Conservation (phyloP, 2,113 vertebrate species). For the Ptilonorhynchus violaceus region DNA sequence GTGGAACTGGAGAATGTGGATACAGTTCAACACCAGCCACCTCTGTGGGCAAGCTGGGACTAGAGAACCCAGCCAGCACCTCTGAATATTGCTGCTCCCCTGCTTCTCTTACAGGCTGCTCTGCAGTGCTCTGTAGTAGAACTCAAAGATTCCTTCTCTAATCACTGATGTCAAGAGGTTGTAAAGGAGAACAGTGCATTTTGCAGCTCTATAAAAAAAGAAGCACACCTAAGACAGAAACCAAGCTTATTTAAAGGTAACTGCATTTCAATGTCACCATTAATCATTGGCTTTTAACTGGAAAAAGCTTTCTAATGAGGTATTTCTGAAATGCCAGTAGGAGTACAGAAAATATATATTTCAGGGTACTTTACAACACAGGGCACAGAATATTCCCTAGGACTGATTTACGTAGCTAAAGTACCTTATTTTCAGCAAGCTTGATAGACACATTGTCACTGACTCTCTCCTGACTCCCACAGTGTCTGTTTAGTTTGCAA, state of each 20-base stretch:
- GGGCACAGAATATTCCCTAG: conserved; percentile 21
- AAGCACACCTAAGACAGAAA: background rate
- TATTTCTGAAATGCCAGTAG: conserved; percentile 19
- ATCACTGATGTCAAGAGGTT: background rate
- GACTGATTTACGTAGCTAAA: conserved; percentile 34
- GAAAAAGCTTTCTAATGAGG: conserved; percentile 51
- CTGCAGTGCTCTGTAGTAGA: background rate
- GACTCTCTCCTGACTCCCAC: background rate
- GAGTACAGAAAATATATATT: background rate
- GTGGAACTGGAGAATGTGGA: background rate
- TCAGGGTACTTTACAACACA: background rate
- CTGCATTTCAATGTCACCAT: conserved; percentile 51
- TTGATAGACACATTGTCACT: conserved; percentile 6
- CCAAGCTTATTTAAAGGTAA: conserved; percentile 52
- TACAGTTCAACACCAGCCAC: background rate
- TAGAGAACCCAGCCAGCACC: background rate
- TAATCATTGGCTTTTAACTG: conserved; percentile 59
- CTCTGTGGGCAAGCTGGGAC: background rate
- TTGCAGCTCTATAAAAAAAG: background rate
- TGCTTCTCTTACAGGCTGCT: background rate
- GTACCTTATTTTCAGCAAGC: conserved; percentile 16
- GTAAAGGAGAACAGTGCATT: background rate
- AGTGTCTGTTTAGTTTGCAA: conserved; percentile 47
- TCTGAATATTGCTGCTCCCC: background rate
- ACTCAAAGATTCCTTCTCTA: background rate